Evolutionary conservation across 2,113 vertebrate genomes (phyloP).

Genomic region (Callionymus lyra): DNA sequence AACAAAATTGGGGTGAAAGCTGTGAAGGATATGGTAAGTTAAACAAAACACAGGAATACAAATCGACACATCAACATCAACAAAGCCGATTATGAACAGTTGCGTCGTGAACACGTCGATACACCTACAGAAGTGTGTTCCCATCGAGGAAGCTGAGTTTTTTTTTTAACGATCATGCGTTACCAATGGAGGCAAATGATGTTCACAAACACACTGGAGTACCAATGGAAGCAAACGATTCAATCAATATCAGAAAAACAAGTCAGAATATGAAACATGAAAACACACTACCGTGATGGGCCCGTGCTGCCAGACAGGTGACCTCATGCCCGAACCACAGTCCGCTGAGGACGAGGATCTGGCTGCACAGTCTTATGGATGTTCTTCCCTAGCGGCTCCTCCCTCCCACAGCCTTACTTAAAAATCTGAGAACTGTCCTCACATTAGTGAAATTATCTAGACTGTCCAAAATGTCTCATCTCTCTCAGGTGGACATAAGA

Average conservation of each 20-base stretch:
- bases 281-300: slow-evolving; percentile 71
- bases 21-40: slow-evolving; percentile 41
- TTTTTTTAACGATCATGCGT: too few relatives aligned
- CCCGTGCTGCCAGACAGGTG: slow-evolving; percentile 59
- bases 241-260: slow-evolving; percentile 55
- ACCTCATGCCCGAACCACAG: slow-evolving; percentile 71
- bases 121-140: slow-evolving; percentile 63
- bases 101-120: slow-evolving; percentile 50
- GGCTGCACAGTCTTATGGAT: slow-evolving; percentile 75
- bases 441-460: slow-evolving; percentile 46
- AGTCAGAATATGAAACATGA: slow-evolving; percentile 62
- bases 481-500: slow-evolving; percentile 83
- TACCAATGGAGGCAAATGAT: neutral
- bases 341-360: slow-evolving; percentile 75
- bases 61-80: slow-evolving; percentile 48
- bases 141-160: neutral
- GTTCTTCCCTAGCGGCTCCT: slow-evolving; percentile 51
- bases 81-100: slow-evolving; percentile 53
- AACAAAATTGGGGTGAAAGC: slow-evolving; percentile 31
- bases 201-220: slow-evolving; percentile 57
- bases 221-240: slow-evolving; percentile 56
- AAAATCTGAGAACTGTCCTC: slow-evolving; percentile 76
- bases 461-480: slow-evolving; percentile 73
- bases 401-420: slow-evolving; percentile 47
- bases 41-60: slow-evolving; percentile 51